These are phyloP conservation scores for Adelges cooleyi DNA, from an alignment of 1,140 invertebrate species.

Conservation along the genomic window DNA sequence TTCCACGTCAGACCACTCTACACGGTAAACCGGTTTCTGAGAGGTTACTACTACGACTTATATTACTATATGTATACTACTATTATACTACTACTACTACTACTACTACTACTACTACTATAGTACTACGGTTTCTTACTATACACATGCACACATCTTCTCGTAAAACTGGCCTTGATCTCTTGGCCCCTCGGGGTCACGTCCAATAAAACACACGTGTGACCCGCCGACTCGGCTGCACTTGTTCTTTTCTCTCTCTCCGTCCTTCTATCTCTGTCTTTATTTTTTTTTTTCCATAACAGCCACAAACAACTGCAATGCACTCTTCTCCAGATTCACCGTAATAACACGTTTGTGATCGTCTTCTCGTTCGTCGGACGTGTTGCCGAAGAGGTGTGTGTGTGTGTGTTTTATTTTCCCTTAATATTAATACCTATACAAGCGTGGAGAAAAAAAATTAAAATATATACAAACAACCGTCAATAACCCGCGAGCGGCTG, in stretches of 20 bases:
- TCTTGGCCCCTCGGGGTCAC: background rate
- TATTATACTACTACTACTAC: background rate
- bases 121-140: conserved; percentile 8
- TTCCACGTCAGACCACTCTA: no score
- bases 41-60: background rate
- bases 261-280: background rate
- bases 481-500: background rate
- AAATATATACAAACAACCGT: background rate
- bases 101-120: conserved; percentile 12
- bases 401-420: background rate
- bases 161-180: conserved; percentile 28
- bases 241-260: conserved; percentile 12
- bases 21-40: no score
- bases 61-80: background rate
- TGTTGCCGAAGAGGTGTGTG: background rate
- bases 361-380: no score
- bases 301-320: background rate
- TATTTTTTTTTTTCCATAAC: background rate
- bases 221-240: conserved; percentile 8
- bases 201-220: conserved; percentile 26
- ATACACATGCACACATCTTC: conserved; percentile 11
- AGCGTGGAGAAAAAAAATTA: background rate
- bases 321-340: no score
- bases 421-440: background rate
- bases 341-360: no score